Evolutionary conservation across 1,140 invertebrate genomes (phyloP).

Genomic region (Microplitis demolitor): DNA sequence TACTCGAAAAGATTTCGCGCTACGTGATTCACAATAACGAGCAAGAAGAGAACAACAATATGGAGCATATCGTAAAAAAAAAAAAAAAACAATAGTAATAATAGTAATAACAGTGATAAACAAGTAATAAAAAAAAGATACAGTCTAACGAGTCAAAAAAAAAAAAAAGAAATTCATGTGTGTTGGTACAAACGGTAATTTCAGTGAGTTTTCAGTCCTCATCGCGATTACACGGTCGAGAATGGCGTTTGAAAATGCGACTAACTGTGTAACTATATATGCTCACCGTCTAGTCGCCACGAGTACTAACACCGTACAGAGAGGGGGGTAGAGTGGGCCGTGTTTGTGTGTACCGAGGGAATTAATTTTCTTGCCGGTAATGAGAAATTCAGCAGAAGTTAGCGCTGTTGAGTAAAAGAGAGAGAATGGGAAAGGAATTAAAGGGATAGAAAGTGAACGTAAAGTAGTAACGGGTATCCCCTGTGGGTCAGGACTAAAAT

Average conservation of each 20-base stretch:
- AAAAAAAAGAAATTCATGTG: neutral
- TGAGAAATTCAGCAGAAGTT: constrained; percentile 6
- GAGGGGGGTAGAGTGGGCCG: no score
- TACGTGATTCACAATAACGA: neutral
- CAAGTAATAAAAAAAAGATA: neutral
- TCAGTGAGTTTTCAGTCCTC: neutral
- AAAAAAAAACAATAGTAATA: no score
- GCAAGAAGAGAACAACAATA: no score
- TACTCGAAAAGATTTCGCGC: neutral
- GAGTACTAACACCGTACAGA: neutral
- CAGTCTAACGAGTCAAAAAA: neutral
- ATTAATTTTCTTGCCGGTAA: constrained; percentile 30
- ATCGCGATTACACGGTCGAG: constrained; percentile 6
- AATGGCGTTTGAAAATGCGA: constrained; percentile 8
- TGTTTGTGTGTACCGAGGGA: neutral
- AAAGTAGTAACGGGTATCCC: neutral
- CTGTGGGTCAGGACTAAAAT: constrained; percentile 23
- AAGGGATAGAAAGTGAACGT: neutral
- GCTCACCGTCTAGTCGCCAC: no score
- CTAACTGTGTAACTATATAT: neutral
- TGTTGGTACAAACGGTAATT: neutral
- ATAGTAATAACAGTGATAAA: neutral
- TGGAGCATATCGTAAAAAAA: no score
- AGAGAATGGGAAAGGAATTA: constrained; percentile 5
- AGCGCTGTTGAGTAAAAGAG: neutral